Evolutionary conservation across 1,140 invertebrate genomes (phyloP), one percentile per base, ranked within the genome.

Genomic region (Lordiphosa clarofinis): DNA sequence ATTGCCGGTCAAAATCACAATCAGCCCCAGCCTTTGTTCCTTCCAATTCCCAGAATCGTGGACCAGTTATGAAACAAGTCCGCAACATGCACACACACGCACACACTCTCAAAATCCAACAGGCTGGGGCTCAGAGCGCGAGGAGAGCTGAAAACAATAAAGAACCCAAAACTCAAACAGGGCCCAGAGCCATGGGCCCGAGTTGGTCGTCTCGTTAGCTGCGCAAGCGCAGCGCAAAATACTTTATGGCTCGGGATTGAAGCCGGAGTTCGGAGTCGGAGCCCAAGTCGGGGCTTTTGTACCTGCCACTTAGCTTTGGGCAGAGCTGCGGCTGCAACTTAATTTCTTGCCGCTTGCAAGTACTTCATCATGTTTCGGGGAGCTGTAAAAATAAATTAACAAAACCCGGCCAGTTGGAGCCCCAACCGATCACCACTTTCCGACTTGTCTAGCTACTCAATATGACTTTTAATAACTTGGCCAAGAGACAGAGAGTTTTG

Each of bases 1-100:
- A 87, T 87, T 87, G 76, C 87, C 82, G 82, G 82, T 87, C 84
- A 87, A 87, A 87, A 87, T 87, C 82, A 82, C 86, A 86, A 87
- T 82, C 75, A 82, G 82, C 47, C 73, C 69, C 73, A 73, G 74
- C 67, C 82, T 87, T 87, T 87, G 82, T 87, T 74, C 76, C 57
- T 69, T 71, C 31, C 73, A 79, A 72, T 87, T 87, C 82, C 56
- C 55, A 87, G 82, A 87, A 87, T 75, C 61, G 60, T 87, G 76
- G 78, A 87, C 82, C 84, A 87, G 82, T 87, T 87, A 87, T 87
- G 82, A 87, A 87, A 87, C 84, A 84, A 87, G 78, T 84, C 78
- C 73, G 73, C 73, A 78, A 73, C 73, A 84, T 63, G 58, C 65
- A 73, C 65, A 82, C 71, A 65, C 58, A 82, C 43, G 12, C 35